A percentile compares a stretch with the other conserved stretches of the same genome.
phyloP scores from a whole-genome alignment of 2,888 invertebrate species.

The Agrochola litura region DNA sequence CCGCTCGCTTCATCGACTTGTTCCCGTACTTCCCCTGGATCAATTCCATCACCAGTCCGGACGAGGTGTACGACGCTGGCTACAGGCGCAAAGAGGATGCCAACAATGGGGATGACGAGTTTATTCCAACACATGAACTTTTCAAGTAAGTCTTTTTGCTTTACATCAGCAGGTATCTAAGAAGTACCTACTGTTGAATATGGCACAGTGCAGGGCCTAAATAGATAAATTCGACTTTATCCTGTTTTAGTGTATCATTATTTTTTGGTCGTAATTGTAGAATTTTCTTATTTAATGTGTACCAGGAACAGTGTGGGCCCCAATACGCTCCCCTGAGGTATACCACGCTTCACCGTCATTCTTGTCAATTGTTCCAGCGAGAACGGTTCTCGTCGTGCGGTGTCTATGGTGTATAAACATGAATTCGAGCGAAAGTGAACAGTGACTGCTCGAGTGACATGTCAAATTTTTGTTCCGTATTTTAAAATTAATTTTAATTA shows the following conservation, averaged over 20 bases:
- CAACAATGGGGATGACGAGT: constrained; percentile 1
- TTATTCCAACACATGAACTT: constrained; percentile 11
- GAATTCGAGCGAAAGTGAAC: too few species aligned
- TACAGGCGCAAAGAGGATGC: constrained; percentile 20
- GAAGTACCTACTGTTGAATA: background rate
- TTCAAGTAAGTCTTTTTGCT: constrained; percentile 25
- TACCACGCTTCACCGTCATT: background rate
- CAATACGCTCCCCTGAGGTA: background rate
- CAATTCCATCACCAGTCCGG: constrained; percentile 61
- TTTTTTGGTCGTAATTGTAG: background rate
- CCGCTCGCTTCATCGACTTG: constrained; percentile 76
- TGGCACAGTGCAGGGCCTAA: too few species aligned
- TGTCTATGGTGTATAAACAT: background rate
- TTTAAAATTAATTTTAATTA: too few species aligned
- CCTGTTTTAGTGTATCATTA: background rate
- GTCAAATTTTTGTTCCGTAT: too few species aligned
- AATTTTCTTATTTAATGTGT: too few species aligned
- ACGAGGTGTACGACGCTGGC: constrained; percentile 33
- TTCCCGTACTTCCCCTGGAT: constrained; percentile 75
- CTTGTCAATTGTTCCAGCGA: constrained; percentile 6
- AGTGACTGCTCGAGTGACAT: too few species aligned
- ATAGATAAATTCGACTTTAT: background rate
- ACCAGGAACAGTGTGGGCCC: background rate
- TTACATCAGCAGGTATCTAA: background rate
- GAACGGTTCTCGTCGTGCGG: background rate